Percentiles rank a stretch among this genome's conserved stretches.
Evolutionary conservation across 2,797 vertebrate species (phyloP).

Genomic region (Trachurus trachurus): DNA sequence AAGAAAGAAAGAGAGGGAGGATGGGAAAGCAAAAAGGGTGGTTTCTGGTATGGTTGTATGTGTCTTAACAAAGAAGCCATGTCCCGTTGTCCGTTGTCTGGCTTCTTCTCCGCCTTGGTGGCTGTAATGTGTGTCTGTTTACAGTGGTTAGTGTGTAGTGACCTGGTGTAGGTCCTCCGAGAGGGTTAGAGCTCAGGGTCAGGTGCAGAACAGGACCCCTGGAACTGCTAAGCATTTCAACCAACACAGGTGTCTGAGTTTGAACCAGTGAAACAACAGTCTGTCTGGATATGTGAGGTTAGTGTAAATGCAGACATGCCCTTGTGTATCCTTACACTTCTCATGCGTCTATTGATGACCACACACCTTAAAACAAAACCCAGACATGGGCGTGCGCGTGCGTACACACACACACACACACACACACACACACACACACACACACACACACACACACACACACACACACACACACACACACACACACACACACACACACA

Average conservation of each 20-base stretch:
- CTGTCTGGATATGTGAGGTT: background rate
- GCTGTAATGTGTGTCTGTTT: slow-evolving; percentile 18
- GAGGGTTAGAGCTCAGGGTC: slow-evolving; percentile 2
- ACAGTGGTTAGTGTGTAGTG: slow-evolving; percentile 19
- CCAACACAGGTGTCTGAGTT: slow-evolving; percentile 1
- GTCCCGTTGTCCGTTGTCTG: slow-evolving; percentile 11
- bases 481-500: background rate
- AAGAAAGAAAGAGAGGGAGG: slow-evolving; percentile 6
- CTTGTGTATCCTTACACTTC: background rate
- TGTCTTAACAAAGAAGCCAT: slow-evolving; percentile 32
- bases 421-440: background rate
- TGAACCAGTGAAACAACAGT: background rate
- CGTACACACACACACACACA: background rate
- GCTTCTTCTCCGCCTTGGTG: slow-evolving; percentile 19
- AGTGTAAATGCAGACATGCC: background rate
- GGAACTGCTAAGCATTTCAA: slow-evolving; percentile 20
- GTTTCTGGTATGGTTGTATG: slow-evolving; percentile 3
- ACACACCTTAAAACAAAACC: slow-evolving; percentile 17
- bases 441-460: background rate
- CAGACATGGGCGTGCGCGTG: too few relatives aligned
- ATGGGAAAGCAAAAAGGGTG: background rate
- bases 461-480: background rate
- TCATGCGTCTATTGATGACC: background rate
- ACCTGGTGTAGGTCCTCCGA: slow-evolving; percentile 28
- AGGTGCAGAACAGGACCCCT: slow-evolving; percentile 16